Base-by-base conservation (phyloP, 2,113 vertebrate species). In the Agapornis roseicollis region DNA sequence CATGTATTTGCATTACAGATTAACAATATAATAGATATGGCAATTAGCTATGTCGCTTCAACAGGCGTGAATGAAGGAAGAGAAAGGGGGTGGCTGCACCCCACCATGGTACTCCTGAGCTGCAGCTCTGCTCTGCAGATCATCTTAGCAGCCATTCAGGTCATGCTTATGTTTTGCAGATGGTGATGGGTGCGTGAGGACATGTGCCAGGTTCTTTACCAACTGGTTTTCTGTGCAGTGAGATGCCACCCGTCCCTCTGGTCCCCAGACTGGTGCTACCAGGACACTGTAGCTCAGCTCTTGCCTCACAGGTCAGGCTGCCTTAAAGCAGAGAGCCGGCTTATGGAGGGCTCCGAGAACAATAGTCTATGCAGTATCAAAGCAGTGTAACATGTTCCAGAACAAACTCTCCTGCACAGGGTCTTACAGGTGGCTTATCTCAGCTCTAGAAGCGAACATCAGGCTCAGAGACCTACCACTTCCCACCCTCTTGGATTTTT, bases 251-350 rank as follows among this genome's bases (percentile, higher is more conserved):
- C 3, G 6, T 55, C 27, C 39, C 70, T 61, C 41, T 60, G 14
- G 20, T 63, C 29, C 25, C 37, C 44, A 19, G 22, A 44, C 37
- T 46, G 52, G 24, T 47, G 65, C 52, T 70, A 50, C 33, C 23
- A 60, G 29, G 37, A 44, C 23, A 41, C 47, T 19, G 39, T 17
- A 74, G 70, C 81, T 92, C 64, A 49, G 76, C 33, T 74, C 61
- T 49, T 58, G 29, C 12, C 49, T 42, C 29, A 5, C 5, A 78
- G 56, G 11, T 60, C 80, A 58, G 79, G 66, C 44, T 80, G 68
- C 61, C 37, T 42, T 18, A n/a, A 10, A 17, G 71, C 42, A 60
- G 20, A 60, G 24, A 31, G 9, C 16, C 41, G 0, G 0, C 41
- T 64, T 37, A 33, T 1, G 7, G 41, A 82, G 49, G 46, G 25